These are phyloP conservation scores for Herminia tarsipennalis DNA, from an alignment of 2,888 invertebrate species.

Conservation along the genomic window DNA sequence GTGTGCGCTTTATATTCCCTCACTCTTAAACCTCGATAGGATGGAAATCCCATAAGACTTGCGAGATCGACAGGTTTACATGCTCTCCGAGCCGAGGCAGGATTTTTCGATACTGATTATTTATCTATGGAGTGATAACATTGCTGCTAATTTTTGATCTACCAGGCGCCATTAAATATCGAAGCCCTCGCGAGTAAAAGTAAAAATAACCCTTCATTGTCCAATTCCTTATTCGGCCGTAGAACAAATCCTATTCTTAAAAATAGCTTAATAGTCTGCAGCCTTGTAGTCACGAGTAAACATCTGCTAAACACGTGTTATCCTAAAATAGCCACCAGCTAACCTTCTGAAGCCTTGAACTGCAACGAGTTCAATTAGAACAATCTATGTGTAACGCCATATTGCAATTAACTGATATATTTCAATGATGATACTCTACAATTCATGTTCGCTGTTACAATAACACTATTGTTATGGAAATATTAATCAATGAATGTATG, in stretches of 20 bases:
- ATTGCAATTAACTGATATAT: conserved; percentile 22
- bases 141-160: too few relatives aligned
- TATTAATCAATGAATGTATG: too few relatives aligned
- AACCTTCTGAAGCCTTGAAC: conserved; percentile 44
- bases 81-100: too few relatives aligned
- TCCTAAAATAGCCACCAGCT: conserved; percentile 35
- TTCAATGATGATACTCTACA: background rate
- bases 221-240: background rate
- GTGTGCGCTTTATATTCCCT: too few relatives aligned
- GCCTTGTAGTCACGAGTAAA: conserved; percentile 26
- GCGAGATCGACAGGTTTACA: too few relatives aligned
- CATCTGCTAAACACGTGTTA: conserved; percentile 28
- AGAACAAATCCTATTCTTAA: conserved; percentile 7
- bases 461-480: conserved; percentile 5
- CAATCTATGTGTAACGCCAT: conserved; percentile 14
- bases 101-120: too few relatives aligned
- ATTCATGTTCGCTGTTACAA: conserved; percentile 8
- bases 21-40: too few relatives aligned
- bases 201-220: background rate
- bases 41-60: too few relatives aligned
- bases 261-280: conserved; percentile 33
- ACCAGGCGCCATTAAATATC: too few relatives aligned
- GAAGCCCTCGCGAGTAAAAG: too few relatives aligned
- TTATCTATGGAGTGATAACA: too few relatives aligned
- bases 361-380: conserved; percentile 31